Conservation (phyloP, 2,888 invertebrate species). For the Dorcus parallelipipedus region DNA sequence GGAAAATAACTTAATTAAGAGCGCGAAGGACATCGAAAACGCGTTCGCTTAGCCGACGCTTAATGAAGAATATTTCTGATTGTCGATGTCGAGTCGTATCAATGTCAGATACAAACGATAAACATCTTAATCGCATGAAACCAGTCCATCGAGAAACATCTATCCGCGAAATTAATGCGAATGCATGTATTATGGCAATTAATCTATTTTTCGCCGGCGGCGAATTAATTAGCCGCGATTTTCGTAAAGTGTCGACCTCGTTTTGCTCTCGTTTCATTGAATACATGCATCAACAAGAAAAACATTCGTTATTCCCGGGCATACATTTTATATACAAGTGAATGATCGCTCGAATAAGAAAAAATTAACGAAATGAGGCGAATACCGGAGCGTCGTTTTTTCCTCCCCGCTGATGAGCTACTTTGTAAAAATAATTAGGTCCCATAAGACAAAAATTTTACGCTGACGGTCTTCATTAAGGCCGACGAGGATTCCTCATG, state of each 20-base stretch:
- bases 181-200: slow-evolving; percentile 4
- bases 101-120: slow-evolving; percentile 2
- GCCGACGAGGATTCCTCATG: slow-evolving; percentile 12
- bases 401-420: neutral
- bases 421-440: slow-evolving; percentile 13
- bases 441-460: slow-evolving; percentile 18
- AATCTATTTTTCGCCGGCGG: neutral
- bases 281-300: no score
- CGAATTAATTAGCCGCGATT: neutral
- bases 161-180: slow-evolving; percentile 3
- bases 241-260: no score
- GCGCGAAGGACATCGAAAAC: neutral
- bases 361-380: no score
- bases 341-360: no score
- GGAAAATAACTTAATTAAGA: slow-evolving; percentile 1
- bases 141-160: neutral
- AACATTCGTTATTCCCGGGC: no score
- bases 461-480: slow-evolving; percentile 17
- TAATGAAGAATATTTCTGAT: slow-evolving; percentile 2
- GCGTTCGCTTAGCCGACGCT: neutral
- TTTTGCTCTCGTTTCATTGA: no score
- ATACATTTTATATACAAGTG: no score
- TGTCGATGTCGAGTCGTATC: slow-evolving; percentile 3
- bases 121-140: slow-evolving; percentile 6
- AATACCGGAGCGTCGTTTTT: no score